phyloP scores from a whole-genome alignment of 2,113 vertebrate species.

The Hydropotes inermis region DNA sequence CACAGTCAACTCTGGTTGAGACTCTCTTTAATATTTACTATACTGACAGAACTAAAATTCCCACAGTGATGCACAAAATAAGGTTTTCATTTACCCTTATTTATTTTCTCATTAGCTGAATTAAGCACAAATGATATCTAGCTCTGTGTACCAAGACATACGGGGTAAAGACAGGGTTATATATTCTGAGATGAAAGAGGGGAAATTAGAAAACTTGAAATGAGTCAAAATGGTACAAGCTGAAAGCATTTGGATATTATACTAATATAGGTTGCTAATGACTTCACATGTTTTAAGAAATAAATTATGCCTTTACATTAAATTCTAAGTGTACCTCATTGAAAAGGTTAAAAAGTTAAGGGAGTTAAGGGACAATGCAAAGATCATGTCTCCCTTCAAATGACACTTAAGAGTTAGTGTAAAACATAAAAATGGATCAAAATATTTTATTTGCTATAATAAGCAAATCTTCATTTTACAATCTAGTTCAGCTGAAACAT shows the following conservation, averaged over 20 bases:
- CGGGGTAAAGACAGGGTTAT: neutral
- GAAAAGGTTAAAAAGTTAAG: neutral
- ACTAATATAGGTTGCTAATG: neutral
- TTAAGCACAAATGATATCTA: neutral
- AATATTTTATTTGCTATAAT: conserved; percentile 18
- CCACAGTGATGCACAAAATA: neutral
- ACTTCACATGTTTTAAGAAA: neutral
- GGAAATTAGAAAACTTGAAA: conserved; percentile 38
- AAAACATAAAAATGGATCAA: neutral
- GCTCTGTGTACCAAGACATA: neutral
- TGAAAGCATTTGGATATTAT: neutral
- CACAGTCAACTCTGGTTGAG: neutral
- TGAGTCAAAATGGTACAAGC: neutral
- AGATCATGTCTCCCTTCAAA: neutral
- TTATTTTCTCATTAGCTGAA: neutral
- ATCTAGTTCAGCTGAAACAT: neutral
- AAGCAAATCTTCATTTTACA: neutral
- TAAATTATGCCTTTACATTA: neutral
- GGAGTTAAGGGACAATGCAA: neutral
- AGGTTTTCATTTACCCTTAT: neutral
- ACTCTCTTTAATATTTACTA: neutral
- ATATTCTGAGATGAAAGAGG: neutral
- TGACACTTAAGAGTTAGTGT: neutral
- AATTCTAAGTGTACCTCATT: neutral
- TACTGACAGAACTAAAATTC: neutral